These are phyloP conservation scores for Cantharis rustica DNA, from an alignment of 2,888 invertebrate species.

Conservation along the genomic window DNA sequence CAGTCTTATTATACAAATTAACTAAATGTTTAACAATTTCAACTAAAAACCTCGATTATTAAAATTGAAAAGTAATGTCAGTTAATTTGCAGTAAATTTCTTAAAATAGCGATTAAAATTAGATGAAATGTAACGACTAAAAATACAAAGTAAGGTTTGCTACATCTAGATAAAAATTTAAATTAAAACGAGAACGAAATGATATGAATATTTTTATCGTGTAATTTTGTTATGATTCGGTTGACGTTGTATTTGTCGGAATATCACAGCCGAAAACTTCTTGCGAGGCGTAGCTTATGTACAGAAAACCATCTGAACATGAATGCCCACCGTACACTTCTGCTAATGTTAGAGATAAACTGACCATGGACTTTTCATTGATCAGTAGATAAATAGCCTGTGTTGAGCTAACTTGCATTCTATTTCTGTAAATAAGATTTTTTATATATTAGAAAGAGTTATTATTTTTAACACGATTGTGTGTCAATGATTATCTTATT, in stretches of 20 bases:
- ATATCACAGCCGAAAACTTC: constrained; percentile 74
- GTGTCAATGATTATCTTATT: neutral
- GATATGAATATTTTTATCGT: neutral
- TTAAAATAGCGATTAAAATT: neutral
- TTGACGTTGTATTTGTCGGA: neutral
- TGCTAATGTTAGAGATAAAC: constrained; percentile 78
- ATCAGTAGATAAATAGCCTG: constrained; percentile 84
- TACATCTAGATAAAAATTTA: neutral
- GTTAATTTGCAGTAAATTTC: neutral
- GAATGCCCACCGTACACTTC: constrained; percentile 79
- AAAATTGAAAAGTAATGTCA: neutral
- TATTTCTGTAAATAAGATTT: constrained; percentile 48
- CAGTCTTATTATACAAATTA: neutral
- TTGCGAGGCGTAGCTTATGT: constrained; percentile 88
- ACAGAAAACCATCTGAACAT: constrained; percentile 84
- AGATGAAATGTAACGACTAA: neutral
- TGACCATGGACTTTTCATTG: constrained; percentile 80
- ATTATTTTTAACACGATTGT: neutral
- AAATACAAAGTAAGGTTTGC: neutral
- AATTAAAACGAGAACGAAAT: neutral
- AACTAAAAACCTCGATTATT: neutral
- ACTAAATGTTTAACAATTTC: neutral
- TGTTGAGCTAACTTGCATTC: constrained; percentile 65
- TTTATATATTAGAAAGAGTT: constrained; percentile 3
- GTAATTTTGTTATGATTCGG: neutral